These are phyloP conservation scores for Sclerodermus sp. DNA, from an alignment of 2,888 invertebrate species.

Conservation along the genomic window DNA sequence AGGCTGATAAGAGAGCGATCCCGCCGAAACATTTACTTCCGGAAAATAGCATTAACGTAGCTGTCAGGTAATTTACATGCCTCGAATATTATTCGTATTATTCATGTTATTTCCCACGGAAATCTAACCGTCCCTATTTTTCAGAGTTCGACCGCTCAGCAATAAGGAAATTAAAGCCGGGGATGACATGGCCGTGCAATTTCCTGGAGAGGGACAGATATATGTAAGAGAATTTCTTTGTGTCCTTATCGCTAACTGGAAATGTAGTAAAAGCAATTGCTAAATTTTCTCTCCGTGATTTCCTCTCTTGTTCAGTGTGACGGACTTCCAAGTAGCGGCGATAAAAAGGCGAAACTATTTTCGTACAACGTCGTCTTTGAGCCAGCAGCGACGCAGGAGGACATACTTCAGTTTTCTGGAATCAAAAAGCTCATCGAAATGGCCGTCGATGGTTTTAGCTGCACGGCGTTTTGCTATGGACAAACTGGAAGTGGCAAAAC, in stretches of 20 bases:
- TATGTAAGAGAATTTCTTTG: conserved; percentile 60
- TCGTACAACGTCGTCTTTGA: conserved; percentile 95
- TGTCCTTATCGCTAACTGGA: too few species aligned
- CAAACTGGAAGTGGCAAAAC: conserved; percentile 97
- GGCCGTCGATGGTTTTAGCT: conserved; percentile 92
- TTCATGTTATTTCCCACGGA: not conserved
- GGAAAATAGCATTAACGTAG: conserved; percentile 88
- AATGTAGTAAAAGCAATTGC: too few species aligned
- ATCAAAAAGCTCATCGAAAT: conserved; percentile 88
- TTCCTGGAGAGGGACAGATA: conserved; percentile 89
- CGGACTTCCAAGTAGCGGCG: conserved; percentile 48
- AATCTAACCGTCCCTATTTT: conserved; percentile 21
- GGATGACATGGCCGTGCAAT: conserved; percentile 74
- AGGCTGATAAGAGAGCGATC: conserved; percentile 58
- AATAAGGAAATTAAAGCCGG: conserved; percentile 72
- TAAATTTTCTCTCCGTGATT: too few species aligned
- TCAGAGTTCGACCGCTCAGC: conserved; percentile 80
- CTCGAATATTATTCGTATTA: not conserved
- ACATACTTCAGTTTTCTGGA: conserved; percentile 87
- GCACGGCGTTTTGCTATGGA: conserved; percentile 94
- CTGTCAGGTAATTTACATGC: conserved; percentile 76
- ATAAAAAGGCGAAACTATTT: conserved; percentile 80
- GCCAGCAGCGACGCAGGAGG: conserved; percentile 81
- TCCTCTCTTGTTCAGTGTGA: too few species aligned
- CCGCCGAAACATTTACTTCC: conserved; percentile 60